These are phyloP conservation scores for Drosophila biarmipes DNA, from an alignment of 1,140 invertebrate species.

Conservation along the genomic window DNA sequence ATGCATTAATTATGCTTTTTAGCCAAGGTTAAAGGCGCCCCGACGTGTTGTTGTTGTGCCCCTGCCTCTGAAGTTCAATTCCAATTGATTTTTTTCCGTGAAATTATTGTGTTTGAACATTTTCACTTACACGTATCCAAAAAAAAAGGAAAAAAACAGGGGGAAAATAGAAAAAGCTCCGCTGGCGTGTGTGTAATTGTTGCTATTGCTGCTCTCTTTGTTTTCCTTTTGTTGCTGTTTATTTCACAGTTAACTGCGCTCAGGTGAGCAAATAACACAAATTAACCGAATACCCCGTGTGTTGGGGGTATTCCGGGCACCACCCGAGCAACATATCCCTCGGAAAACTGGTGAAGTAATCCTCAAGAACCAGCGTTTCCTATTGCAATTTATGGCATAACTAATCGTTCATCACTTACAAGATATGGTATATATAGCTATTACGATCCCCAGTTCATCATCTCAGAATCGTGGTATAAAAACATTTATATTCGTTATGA, in stretches of 20 bases:
- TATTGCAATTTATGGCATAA: neutral
- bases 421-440: too few species aligned
- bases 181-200: conserved; percentile 38
- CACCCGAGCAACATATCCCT: neutral
- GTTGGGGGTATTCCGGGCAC: neutral
- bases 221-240: conserved; percentile 50
- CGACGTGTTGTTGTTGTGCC: conserved; percentile 39
- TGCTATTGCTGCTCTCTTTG: conserved; percentile 55
- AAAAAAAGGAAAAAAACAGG: neutral
- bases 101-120: conserved; percentile 49
- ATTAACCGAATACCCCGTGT: neutral
- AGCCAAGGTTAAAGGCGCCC: conserved; percentile 65
- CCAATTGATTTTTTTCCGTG: conserved; percentile 73
- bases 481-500: too few species aligned
- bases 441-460: too few species aligned
- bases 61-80: conserved; percentile 74
- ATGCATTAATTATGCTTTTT: conserved; percentile 37
- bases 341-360: neutral
- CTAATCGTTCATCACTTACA: neutral
- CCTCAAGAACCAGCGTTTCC: neutral
- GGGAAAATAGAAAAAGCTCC: conserved; percentile 21
- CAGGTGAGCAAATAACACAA: conserved; percentile 22
- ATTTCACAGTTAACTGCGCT: conserved; percentile 37
- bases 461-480: too few species aligned
- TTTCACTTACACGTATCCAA: conserved; percentile 52